phyloP scores from a whole-genome alignment of 2,113 vertebrate species.

The Cricetomys ansorgei region DNA sequence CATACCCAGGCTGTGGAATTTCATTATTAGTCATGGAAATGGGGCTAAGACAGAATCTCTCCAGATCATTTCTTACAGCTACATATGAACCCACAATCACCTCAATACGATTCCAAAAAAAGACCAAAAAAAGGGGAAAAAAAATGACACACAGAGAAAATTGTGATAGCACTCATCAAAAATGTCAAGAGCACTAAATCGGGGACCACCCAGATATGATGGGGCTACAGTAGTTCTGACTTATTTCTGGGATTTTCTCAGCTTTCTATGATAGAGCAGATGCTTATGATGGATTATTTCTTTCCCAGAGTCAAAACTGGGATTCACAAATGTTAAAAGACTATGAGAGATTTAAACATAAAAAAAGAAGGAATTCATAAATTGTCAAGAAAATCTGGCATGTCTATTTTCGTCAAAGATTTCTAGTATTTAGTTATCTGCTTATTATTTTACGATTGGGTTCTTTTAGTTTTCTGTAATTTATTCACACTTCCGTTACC shows the following conservation, averaged over 20 bases:
- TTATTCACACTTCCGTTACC: neutral
- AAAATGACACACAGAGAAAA: constrained; percentile 21
- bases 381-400: constrained; percentile 2
- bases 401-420: neutral
- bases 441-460: neutral
- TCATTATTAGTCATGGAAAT: neutral
- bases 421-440: neutral
- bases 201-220: neutral
- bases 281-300: constrained; percentile 49
- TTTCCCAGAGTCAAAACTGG: constrained; percentile 55
- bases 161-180: constrained; percentile 40
- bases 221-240: neutral
- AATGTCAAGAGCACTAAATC: constrained; percentile 22
- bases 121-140: neutral
- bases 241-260: constrained; percentile 44
- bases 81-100: constrained; percentile 12
- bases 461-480: neutral
- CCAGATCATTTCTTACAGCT: neutral
- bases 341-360: constrained; percentile 44
- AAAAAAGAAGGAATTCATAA: constrained; percentile 1
- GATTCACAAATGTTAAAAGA: constrained; percentile 55
- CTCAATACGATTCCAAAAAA: constrained; percentile 49
- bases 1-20: neutral
- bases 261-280: constrained; percentile 35
- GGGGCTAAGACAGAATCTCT: neutral